Base-by-base conservation (phyloP, 2,113 vertebrate species). In the Ariopsis seemanni region DNA sequence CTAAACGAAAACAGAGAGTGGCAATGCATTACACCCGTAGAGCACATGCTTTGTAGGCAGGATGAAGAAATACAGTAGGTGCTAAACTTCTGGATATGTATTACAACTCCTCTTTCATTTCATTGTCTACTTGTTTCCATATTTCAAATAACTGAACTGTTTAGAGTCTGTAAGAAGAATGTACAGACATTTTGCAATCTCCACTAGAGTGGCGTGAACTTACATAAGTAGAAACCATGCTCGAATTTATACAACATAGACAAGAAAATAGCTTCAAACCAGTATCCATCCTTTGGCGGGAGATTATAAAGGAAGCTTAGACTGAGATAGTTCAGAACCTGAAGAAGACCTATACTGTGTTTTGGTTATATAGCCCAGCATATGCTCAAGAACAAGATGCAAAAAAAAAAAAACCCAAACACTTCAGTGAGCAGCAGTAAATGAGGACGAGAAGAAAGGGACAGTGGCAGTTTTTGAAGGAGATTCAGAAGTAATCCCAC, bases 401-500 rank as follows among this genome's bases (percentile, higher is more conserved):
- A 42, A 50, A 65, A 20, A n/a, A 58, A 14, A 42, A 50, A 65
- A 20, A n/a, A 58, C 14, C 42, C 52, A 55, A 52, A 20, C 27
- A 71, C 69, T 10, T 53, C 50, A 83, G 20, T 55, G 14, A 72
- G 52, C 52, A 48, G 20, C 1, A 69, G 58, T 55, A 55, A 86
- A 80, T 1, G 30, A 60, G 78, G 79, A 82, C 52, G 78, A 65
- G 83, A 65, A 82, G 80, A 74, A 83, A 82, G 79, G 50, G 78
- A 83, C 78, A 81, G 58, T 27, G 50, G 58, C 52, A 34, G 89
- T 53, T 87, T 84, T 50, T 53, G 22, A 62, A 69, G 79, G 71
- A 63, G 48, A 79, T 83, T 86, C 42, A 63, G 57, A 85, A 57
- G 83, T 85, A 82, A 89, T 80, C 79, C 86, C 7, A 87, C 63